Conservation (phyloP, 1,140 invertebrate genomes). For the Zaprionus inermis region DNA sequence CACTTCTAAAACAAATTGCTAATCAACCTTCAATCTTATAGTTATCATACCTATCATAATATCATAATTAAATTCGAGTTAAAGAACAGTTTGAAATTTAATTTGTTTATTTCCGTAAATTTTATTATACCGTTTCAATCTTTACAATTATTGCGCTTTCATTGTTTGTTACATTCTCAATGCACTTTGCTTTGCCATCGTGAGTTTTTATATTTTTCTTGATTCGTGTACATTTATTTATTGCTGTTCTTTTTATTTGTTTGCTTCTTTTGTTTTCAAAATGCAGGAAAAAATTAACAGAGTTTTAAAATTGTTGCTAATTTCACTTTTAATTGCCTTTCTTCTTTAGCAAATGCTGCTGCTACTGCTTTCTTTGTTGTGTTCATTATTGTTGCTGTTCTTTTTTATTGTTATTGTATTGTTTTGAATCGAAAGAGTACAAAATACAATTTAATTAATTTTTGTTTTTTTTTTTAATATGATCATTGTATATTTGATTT, state of each 20-base stretch:
- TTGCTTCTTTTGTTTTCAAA: conserved; percentile 5
- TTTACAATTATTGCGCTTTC: conserved; percentile 52
- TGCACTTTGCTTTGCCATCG: conserved; percentile 35
- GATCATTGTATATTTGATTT: conserved; percentile 30
- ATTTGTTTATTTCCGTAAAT: conserved; percentile 28
- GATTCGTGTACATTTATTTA: not conserved
- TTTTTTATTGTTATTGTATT: conserved; percentile 13
- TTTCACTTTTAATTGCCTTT: conserved; percentile 2
- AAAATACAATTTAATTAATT: conserved; percentile 32
- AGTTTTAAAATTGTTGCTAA: conserved; percentile 37
- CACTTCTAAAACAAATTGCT: no score
- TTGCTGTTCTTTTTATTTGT: conserved; percentile 15
- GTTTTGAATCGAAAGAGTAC: conserved; percentile 38
- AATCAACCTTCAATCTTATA: no score
- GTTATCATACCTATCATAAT: no score
- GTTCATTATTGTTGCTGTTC: conserved; percentile 13
- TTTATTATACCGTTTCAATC: conserved; percentile 36
- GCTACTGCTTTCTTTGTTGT: conserved; percentile 16
- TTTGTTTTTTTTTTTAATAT: conserved; percentile 4
- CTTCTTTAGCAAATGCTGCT: conserved; percentile 26
- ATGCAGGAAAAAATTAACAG: conserved; percentile 39
- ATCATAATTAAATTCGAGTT: not conserved
- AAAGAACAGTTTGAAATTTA: conserved; percentile 2
- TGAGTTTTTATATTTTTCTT: conserved; percentile 9
- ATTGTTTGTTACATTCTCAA: conserved; percentile 53